Evolutionary conservation across 2,888 invertebrate species (phyloP).

Genomic region (Dichetophora obliterata): DNA sequence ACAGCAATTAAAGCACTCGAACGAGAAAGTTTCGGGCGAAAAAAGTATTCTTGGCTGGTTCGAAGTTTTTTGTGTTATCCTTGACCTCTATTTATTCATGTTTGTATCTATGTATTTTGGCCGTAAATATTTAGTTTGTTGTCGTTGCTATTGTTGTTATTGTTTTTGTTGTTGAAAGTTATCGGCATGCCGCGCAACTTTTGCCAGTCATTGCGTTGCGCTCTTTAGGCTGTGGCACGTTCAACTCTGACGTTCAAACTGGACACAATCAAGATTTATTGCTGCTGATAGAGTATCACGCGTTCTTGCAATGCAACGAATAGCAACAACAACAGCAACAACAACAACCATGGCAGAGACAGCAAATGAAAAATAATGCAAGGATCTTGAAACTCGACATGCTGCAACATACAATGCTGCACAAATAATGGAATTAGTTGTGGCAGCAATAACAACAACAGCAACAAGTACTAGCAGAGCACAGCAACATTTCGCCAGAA

Average conservation of each 20-base stretch:
- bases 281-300: constrained; percentile 63
- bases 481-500: background rate
- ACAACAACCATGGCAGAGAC: constrained; percentile 1
- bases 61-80: constrained; percentile 49
- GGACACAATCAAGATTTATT: constrained; percentile 62
- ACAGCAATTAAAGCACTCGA: background rate
- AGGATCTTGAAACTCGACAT: background rate
- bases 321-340: constrained; percentile 1
- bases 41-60: background rate
- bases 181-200: background rate
- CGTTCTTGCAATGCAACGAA: constrained; percentile 50
- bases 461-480: background rate
- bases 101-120: background rate
- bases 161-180: background rate
- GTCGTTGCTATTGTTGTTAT: too few species aligned
- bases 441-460: background rate
- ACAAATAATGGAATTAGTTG: background rate
- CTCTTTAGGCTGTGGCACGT: background rate
- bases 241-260: constrained; percentile 38
- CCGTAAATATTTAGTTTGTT: background rate
- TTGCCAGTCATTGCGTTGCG: constrained; percentile 41
- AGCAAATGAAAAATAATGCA: constrained; percentile 12
- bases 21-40: background rate
- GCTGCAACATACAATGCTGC: background rate
- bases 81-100: constrained; percentile 54